Conservation (phyloP, 2,797 vertebrate genomes). For the Acrossocheilus wenchowensis region DNA sequence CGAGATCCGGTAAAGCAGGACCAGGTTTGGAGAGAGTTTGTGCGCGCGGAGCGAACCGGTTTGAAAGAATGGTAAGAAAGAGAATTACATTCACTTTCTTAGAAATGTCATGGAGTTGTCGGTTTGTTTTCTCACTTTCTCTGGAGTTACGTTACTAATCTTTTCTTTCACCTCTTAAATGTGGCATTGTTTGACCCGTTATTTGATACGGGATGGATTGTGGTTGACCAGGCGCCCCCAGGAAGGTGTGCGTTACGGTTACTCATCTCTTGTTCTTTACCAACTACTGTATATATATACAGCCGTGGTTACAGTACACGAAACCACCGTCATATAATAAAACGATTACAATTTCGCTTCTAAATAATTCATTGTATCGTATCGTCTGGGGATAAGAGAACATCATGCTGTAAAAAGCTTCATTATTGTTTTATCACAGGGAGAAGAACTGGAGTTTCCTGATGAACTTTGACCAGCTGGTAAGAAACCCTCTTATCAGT, state of each 20-base stretch:
- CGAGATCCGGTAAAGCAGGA: constrained; percentile 74
- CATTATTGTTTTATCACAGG: constrained; percentile 72
- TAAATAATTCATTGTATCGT: not conserved
- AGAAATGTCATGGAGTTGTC: not conserved
- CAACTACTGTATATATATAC: not conserved
- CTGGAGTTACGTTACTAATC: constrained; percentile 33
- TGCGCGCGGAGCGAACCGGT: constrained; percentile 73
- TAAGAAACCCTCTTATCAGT: constrained; percentile 66
- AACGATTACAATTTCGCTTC: not conserved
- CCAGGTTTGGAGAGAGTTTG: constrained; percentile 78
- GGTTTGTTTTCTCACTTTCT: constrained; percentile 41
- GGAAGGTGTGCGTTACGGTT: constrained; percentile 59
- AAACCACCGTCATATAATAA: not conserved
- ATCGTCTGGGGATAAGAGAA: not conserved
- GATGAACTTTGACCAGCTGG: constrained; percentile 80
- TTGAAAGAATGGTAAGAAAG: constrained; percentile 76
- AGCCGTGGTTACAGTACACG: constrained; percentile 45
- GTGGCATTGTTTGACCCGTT: constrained; percentile 54
- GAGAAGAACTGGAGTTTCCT: constrained; percentile 87
- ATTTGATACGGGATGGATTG: constrained; percentile 56
- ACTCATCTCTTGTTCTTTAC: constrained; percentile 45
- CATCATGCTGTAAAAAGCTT: not conserved
- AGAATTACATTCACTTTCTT: not conserved
- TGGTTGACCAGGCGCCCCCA: constrained; percentile 55
- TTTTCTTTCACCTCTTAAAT: constrained; percentile 43